Evolutionary conservation across 23 tunicate genomes (phyloP).

Genomic region (Ciona savignyi): DNA sequence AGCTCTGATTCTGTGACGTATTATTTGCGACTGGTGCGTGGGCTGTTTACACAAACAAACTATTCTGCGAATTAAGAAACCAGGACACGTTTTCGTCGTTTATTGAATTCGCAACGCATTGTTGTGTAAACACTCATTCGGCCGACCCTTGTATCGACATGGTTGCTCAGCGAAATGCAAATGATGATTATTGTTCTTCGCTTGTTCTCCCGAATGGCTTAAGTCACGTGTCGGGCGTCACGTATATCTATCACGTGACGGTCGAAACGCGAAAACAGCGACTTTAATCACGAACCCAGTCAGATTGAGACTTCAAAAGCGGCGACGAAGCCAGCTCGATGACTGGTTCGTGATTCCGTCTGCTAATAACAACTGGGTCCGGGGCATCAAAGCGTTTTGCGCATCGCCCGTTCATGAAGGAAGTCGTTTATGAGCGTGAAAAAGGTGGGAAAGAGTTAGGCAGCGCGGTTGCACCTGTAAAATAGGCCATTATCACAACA

Average conservation of each 20-base stretch:
- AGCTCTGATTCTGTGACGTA: too few relatives aligned
- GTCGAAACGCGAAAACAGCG: not conserved
- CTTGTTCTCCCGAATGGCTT: too few relatives aligned
- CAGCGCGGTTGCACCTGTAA: not conserved
- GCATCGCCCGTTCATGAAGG: not conserved
- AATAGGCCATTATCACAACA: slow-evolving; percentile 1
- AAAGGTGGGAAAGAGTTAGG: not conserved
- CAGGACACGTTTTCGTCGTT: too few relatives aligned
- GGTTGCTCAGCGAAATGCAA: too few relatives aligned
- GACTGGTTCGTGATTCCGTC: not conserved
- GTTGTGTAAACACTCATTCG: not conserved
- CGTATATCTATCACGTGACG: not conserved
- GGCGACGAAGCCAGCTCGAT: not conserved
- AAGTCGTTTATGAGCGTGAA: not conserved
- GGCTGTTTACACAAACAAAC: too few relatives aligned
- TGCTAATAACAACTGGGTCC: not conserved
- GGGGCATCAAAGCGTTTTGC: not conserved
- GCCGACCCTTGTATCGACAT: too few relatives aligned
- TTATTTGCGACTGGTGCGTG: too few relatives aligned
- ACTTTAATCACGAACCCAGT: not conserved
- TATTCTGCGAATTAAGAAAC: too few relatives aligned
- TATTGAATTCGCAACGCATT: not conserved
- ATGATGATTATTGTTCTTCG: too few relatives aligned
- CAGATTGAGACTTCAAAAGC: not conserved
- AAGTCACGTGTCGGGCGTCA: too few relatives aligned